phyloP scores from a whole-genome alignment of 1,140 invertebrate species.

The Centruroides vittatus region DNA sequence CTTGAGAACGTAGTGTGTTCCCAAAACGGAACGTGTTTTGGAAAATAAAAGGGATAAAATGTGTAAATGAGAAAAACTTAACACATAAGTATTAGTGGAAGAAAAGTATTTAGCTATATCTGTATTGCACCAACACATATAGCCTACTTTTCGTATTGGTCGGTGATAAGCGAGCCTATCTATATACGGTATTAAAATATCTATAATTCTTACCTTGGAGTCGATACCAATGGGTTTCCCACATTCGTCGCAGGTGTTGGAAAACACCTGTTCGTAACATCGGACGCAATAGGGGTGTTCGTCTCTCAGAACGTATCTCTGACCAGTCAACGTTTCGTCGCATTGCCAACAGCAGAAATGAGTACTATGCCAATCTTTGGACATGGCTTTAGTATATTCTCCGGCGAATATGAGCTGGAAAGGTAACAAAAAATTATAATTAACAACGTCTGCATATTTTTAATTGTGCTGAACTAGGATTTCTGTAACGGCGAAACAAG shows the following conservation, averaged over 20 bases:
- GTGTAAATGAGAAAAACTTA: too few relatives aligned
- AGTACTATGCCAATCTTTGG: conserved; percentile 97
- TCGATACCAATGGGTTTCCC: conserved; percentile 97
- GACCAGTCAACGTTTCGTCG: conserved; percentile 91
- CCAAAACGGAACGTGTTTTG: too few relatives aligned
- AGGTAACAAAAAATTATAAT: neutral
- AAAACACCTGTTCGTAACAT: conserved; percentile 97
- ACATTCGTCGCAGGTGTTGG: conserved; percentile 97
- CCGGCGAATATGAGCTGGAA: conserved; percentile 97
- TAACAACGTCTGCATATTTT: neutral
- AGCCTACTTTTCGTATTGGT: too few relatives aligned
- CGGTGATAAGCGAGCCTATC: too few relatives aligned
- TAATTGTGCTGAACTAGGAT: too few relatives aligned
- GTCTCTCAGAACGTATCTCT: conserved; percentile 93
- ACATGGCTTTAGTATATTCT: conserved; percentile 99
- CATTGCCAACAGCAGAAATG: conserved; percentile 99
- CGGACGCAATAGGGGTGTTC: conserved; percentile 99
- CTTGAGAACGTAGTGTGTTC: too few relatives aligned
- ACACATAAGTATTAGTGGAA: too few relatives aligned
- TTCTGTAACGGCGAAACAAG: too few relatives aligned
- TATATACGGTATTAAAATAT: too few relatives aligned
- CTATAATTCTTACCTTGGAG: conserved; percentile 67
- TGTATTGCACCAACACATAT: too few relatives aligned
- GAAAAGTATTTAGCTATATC: too few relatives aligned
- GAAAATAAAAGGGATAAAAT: too few relatives aligned